Base-by-base conservation (phyloP, 2,888 invertebrate species). In the Brenthis daphne region DNA sequence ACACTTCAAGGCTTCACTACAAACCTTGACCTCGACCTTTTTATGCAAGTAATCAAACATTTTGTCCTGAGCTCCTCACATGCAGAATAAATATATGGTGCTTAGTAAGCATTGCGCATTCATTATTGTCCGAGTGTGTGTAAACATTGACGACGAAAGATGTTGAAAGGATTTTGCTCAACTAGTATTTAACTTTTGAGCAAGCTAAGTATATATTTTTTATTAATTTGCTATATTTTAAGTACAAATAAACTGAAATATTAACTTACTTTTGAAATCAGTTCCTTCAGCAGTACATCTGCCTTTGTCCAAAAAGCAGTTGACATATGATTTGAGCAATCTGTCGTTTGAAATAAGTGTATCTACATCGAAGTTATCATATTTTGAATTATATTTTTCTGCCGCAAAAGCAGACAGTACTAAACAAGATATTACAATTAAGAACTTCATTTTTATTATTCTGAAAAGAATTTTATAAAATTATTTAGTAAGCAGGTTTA, bases 291-390 rank as follows among this genome's bases (percentile, higher is more conserved):
- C 93, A 0, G 96, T 96, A 82, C 96, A 96, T 58, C 94, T 94
- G 65, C 95, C 95, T 74, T 92, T 92, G 6, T 94, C 94, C 77
- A 96, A 87, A 81, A 96, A 90, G 79, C 97, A 97, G 76, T 95
- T 95, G 73, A 96, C 89, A 79, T 96, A 96, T 66, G 95, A 95
- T 75, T 94, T 95, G 8, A 96, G 89, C 47, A 96, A 88, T 73
- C 96, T 94, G 61, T 96, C 95, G 82, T 95, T 96, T 16, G 82
- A 79, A 61, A 96, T 89, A 77, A 96, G 94, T 67, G 94, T 94
- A 57, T 96, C 96, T 70, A 96, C 86, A 79, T 96, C 95, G 71
- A 96, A 93, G 83, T 95, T 95, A 81, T 96, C 96, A 79, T 95
- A 96, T 82, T 95, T 96, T 14, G 94, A 89, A 70, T 94, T 95